phyloP scores from a whole-genome alignment of 2,113 vertebrate genomes.

The Crotophaga sulcirostris region DNA sequence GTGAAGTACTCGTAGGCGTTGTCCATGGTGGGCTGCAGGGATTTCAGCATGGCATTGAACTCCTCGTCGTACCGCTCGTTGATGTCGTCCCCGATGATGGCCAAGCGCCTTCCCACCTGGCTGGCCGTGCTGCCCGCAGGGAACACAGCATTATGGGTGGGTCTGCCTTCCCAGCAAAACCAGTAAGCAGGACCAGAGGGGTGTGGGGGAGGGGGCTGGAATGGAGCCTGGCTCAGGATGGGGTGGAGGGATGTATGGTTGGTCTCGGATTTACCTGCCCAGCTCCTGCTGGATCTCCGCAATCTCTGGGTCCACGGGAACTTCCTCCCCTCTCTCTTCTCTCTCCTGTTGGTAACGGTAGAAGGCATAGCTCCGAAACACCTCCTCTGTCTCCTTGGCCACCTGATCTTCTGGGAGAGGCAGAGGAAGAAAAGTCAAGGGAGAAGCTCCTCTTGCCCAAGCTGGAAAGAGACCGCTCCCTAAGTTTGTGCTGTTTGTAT shows the following conservation, averaged over 20 bases:
- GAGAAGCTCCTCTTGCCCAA: neutral
- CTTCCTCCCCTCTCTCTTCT: slow-evolving; percentile 51
- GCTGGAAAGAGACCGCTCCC: neutral
- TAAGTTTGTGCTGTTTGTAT: neutral
- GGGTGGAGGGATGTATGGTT: rapidly evolving
- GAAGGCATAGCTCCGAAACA: slow-evolving; percentile 79
- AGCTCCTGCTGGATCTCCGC: slow-evolving; percentile 46
- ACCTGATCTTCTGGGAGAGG: slow-evolving; percentile 73
- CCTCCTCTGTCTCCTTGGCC: slow-evolving; percentile 70
- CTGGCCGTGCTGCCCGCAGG: slow-evolving; percentile 14
- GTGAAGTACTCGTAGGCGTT: slow-evolving; percentile 76
- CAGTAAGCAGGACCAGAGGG: neutral
- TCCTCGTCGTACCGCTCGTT: slow-evolving; percentile 73
- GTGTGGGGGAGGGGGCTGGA: neutral
- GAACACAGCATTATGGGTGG: neutral
- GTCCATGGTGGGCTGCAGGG: slow-evolving; percentile 66
- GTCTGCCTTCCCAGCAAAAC: neutral
- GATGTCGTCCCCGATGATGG: slow-evolving; percentile 81
- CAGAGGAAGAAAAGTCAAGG: neutral
- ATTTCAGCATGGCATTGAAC: slow-evolving; percentile 72
- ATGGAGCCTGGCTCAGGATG: rapidly evolving
- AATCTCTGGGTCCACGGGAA: slow-evolving; percentile 75
- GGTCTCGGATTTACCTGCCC: slow-evolving; percentile 47
- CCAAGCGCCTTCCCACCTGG: slow-evolving; percentile 77
- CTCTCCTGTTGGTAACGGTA: slow-evolving; percentile 75